Evolutionary conservation across 2,888 invertebrate genomes (phyloP), one percentile per base, ranked within the genome.

Genomic region (Epicampocera succincta): DNA sequence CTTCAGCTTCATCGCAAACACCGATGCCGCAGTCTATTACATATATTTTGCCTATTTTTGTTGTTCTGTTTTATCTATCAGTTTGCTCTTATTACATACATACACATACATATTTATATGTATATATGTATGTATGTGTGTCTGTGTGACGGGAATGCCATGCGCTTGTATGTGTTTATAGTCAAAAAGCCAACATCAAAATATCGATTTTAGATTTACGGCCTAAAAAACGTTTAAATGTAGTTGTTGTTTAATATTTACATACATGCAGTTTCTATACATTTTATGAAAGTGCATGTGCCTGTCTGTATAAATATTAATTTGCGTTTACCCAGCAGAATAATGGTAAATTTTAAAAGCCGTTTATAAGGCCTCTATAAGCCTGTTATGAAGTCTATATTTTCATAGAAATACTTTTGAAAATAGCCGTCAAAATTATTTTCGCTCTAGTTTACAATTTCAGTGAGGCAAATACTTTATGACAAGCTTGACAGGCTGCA

Each of bases 171-270:
- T 21, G 29, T 38, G 4, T n/a, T 19, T 60, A 17, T 38, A 48
- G 60, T 44, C 56, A 15, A 66, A 79, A 65, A 42, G 44, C 42
- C 52, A 74, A 71, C 74, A 63, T 50, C 48, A 74, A 58, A 80
- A 74, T 69, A 80, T 80, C 69, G 80, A 80, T 80, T 80, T 74
- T 69, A 69, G 69, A 80, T 80, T 74, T 80, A 65, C 74, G 50
- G 68, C 79, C 74, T 74, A 80, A 69, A 33, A 69, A 68, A 69
- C 42, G 42, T 68, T 68, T 48, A 63, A 54, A 73, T 74, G 11
- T 56, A 58, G 58, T 65, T 63, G 58, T 65, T 63, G 29, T 61
- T 44, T 15, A 12, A 48, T 48, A 13, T 56, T 29, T 48, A 15
- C 46, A 48, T 48, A 15, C 46, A 48, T n/a, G 38, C 40, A 38